phyloP scores from a whole-genome alignment of 2,888 invertebrate genomes.

The Dermolepida albohirtum region DNA sequence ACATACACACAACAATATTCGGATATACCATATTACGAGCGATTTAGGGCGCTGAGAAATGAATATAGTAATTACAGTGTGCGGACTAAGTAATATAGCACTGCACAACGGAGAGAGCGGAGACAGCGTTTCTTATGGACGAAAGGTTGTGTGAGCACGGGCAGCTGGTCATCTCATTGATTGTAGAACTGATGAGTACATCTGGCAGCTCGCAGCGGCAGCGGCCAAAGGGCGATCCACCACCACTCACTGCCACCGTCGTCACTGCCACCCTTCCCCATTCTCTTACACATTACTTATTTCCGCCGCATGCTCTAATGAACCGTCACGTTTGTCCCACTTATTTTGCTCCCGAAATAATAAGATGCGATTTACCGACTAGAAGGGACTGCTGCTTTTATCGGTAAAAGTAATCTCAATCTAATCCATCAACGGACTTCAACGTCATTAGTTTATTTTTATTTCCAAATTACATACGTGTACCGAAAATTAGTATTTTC shows the following conservation, averaged over 20 bases:
- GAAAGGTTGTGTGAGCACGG: constrained; percentile 50
- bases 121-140: constrained; percentile 27
- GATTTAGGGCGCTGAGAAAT: constrained; percentile 1
- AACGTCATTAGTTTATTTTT: too few relatives aligned
- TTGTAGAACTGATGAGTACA: constrained; percentile 60
- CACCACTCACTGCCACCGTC: constrained; percentile 32
- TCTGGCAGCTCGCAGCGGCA: constrained; percentile 58
- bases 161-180: constrained; percentile 61
- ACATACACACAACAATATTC: too few relatives aligned
- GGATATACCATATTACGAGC: too few relatives aligned
- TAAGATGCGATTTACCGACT: too few relatives aligned
- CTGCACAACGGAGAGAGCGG: too few relatives aligned
- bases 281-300: constrained; percentile 51
- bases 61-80: constrained; percentile 22
- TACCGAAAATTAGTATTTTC: too few relatives aligned
- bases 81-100: too few relatives aligned
- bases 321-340: constrained; percentile 52
- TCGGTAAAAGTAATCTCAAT: too few relatives aligned
- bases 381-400: too few relatives aligned
- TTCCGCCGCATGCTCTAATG: constrained; percentile 52
- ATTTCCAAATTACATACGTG: too few relatives aligned
- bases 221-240: constrained; percentile 57
- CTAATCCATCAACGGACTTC: too few relatives aligned
- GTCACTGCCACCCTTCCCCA: constrained; percentile 48
- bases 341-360: constrained; percentile 27